Percentiles rank a stretch among this genome's conserved stretches.
These are phyloP conservation scores for Ceratosolen fusciceps DNA, from an alignment of 1,140 invertebrate species.

Conservation along the genomic window DNA sequence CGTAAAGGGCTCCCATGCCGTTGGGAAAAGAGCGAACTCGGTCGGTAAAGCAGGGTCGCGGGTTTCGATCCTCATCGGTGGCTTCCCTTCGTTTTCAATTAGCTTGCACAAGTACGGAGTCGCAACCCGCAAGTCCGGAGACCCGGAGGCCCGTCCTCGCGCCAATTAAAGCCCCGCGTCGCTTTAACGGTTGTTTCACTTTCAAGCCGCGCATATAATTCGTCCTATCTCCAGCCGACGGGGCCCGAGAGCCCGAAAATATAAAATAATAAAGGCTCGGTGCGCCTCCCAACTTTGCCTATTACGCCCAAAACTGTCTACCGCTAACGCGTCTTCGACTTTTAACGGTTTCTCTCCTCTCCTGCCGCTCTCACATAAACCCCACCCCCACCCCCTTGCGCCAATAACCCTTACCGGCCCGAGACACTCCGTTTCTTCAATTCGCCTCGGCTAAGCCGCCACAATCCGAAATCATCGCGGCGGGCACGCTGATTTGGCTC, in stretches of 20 bases:
- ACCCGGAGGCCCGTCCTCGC: not conserved
- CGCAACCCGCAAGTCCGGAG: not conserved
- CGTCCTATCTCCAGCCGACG: constrained; percentile 65
- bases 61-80: not conserved
- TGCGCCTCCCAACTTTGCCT: constrained; percentile 64
- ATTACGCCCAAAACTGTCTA: constrained; percentile 67
- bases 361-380: no score
- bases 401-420: no score
- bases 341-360: constrained; percentile 26
- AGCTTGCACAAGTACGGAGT: not conserved
- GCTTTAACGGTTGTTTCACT: constrained; percentile 67
- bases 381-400: constrained; percentile 19
- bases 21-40: no score
- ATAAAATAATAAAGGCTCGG: constrained; percentile 69
- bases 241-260: constrained; percentile 57
- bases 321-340: constrained; percentile 58
- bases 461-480: not conserved
- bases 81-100: not conserved
- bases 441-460: not conserved
- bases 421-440: no score
- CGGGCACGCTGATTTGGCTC: not conserved
- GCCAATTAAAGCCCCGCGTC: constrained; percentile 65
- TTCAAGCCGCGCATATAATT: constrained; percentile 64
- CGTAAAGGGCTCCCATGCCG: no score
- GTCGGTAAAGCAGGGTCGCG: not conserved